Evolutionary conservation across 2,797 vertebrate species (phyloP).

Genomic region (Parotocinclus haroldoi): DNA sequence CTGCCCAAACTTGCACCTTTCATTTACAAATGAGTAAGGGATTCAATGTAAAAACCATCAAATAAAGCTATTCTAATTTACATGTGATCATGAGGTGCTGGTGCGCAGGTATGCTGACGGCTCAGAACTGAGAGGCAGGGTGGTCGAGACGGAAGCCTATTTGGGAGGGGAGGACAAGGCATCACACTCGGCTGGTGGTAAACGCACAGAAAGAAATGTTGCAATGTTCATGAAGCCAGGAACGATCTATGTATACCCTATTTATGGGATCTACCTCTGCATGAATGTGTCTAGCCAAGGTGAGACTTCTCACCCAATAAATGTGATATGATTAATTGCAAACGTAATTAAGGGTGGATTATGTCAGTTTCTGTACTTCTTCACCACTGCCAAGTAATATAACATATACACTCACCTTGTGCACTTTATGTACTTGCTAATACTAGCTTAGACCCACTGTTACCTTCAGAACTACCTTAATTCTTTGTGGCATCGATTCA

Average conservation of each 20-base stretch:
- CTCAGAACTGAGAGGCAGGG: slow-evolving; percentile 79
- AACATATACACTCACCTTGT: no score
- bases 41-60: no score
- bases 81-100: slow-evolving; percentile 74
- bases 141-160: slow-evolving; percentile 95
- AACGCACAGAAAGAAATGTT: slow-evolving; percentile 81
- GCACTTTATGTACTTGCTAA: no score
- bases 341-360: no score
- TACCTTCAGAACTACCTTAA: no score
- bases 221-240: slow-evolving; percentile 97
- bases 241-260: slow-evolving; percentile 91
- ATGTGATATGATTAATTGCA: not conserved
- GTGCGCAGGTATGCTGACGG: slow-evolving; percentile 79
- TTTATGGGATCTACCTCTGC: slow-evolving; percentile 93
- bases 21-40: no score
- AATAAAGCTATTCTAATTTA: no score
- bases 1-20: no score
- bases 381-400: no score
- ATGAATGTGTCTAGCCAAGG: slow-evolving; percentile 93
- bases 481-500: no score
- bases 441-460: no score
- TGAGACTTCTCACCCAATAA: slow-evolving; percentile 54
- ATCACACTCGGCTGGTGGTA: slow-evolving; percentile 90
- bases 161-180: slow-evolving; percentile 89
- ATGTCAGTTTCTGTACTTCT: no score